A percentile compares a stretch with the other conserved stretches of the same genome.
phyloP scores from a whole-genome alignment of 2,113 vertebrate species.

The Rhinolophus ferrumequinum region DNA sequence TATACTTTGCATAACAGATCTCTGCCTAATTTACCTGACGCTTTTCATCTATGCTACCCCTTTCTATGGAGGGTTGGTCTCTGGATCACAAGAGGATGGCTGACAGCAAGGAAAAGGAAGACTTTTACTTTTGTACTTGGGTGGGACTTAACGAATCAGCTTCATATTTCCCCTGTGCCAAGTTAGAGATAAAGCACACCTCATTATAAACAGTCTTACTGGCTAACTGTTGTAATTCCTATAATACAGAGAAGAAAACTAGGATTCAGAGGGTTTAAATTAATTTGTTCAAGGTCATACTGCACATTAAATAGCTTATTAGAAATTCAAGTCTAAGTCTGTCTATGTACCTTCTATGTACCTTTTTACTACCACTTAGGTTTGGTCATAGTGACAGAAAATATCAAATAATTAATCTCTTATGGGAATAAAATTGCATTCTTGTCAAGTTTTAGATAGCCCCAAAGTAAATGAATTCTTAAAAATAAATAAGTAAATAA shows the following conservation, averaged over 20 bases:
- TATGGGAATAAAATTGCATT: not conserved
- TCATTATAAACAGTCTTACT: not conserved
- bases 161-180: not conserved
- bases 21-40: not conserved
- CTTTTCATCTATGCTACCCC: not conserved
- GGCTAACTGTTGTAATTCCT: not conserved
- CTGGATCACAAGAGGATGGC: not conserved
- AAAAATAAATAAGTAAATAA: not conserved
- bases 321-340: not conserved
- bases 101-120: not conserved
- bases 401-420: not conserved
- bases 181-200: not conserved
- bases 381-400: constrained; percentile 21
- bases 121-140: not conserved
- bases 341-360: not conserved
- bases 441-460: not conserved
- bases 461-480: not conserved
- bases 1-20: not conserved
- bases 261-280: not conserved
- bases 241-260: not conserved
- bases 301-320: not conserved
- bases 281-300: not conserved
- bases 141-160: not conserved
- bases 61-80: not conserved
- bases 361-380: not conserved